phyloP scores from a whole-genome alignment of 2,113 vertebrate species.

The Columbina picui region DNA sequence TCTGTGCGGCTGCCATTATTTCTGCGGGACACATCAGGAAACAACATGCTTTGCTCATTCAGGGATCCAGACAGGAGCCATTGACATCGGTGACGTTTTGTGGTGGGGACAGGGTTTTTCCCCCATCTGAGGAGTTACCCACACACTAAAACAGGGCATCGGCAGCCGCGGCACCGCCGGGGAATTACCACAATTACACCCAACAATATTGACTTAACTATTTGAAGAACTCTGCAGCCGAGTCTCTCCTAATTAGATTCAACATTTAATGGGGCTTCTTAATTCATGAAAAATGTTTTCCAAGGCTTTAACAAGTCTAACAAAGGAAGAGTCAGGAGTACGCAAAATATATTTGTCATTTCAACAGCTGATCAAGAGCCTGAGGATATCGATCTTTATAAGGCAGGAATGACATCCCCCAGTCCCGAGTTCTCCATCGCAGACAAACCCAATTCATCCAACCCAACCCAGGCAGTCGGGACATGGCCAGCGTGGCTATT shows the following conservation, averaged over 20 bases:
- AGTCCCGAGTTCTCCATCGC: background rate
- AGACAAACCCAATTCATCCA: background rate
- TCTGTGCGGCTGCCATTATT: accelerated
- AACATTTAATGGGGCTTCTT: constrained; percentile 30
- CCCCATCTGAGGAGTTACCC: background rate
- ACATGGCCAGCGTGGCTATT: background rate
- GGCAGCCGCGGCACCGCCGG: background rate
- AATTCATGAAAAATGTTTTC: constrained; percentile 52
- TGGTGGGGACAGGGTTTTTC: background rate
- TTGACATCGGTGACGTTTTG: background rate
- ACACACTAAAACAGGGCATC: background rate
- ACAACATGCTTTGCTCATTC: too few relatives aligned
- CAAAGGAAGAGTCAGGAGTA: background rate
- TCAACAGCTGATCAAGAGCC: background rate
- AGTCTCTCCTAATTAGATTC: constrained; percentile 65
- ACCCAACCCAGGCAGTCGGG: accelerated
- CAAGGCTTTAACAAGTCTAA: constrained; percentile 33
- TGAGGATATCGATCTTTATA: background rate
- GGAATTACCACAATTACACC: constrained; percentile 38
- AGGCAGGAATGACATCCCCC: background rate
- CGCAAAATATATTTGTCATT: background rate
- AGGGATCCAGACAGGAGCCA: background rate
- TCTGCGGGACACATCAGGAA: accelerated
- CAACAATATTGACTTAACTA: constrained; percentile 48
- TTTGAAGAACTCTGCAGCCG: constrained; percentile 52